A percentile compares a stretch with the other conserved stretches of the same genome.
Evolutionary conservation across 2,888 invertebrate species (phyloP).

Genomic region (Cyaniris semiargus): DNA sequence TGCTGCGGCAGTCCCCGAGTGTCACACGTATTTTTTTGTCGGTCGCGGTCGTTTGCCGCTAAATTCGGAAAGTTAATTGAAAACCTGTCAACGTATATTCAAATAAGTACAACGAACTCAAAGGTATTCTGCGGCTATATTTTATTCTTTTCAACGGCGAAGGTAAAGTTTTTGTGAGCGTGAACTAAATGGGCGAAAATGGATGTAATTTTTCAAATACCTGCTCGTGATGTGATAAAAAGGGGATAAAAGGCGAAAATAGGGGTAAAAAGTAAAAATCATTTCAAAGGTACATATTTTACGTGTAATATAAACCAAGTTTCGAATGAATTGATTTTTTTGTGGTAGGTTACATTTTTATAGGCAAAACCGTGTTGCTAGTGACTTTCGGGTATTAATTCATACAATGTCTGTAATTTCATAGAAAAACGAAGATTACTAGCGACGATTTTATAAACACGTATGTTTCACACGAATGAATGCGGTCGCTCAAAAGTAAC

Average conservation of each 20-base stretch:
- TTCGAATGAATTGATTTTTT: neutral
- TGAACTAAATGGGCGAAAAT: constrained; percentile 1
- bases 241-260: neutral
- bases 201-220: constrained; percentile 24
- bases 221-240: constrained; percentile 1
- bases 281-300: neutral
- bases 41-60: too few relatives aligned
- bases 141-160: neutral
- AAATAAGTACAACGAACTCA: neutral
- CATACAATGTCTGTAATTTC: too few relatives aligned
- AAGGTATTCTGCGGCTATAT: neutral
- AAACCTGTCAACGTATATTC: neutral
- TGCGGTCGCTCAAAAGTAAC: too few relatives aligned
- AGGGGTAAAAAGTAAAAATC: neutral
- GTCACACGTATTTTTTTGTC: too few relatives aligned
- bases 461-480: too few relatives aligned
- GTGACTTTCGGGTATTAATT: too few relatives aligned
- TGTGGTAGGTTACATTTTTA: neutral
- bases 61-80: neutral
- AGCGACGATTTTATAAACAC: too few relatives aligned
- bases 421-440: too few relatives aligned
- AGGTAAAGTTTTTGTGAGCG: constrained; percentile 5
- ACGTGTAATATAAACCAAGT: neutral
- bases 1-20: too few relatives aligned
- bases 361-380: neutral